Percentiles rank a stretch among this genome's conserved stretches.
These are phyloP conservation scores for Operophtera brumata DNA, from an alignment of 2,888 invertebrate species.

Conservation along the genomic window DNA sequence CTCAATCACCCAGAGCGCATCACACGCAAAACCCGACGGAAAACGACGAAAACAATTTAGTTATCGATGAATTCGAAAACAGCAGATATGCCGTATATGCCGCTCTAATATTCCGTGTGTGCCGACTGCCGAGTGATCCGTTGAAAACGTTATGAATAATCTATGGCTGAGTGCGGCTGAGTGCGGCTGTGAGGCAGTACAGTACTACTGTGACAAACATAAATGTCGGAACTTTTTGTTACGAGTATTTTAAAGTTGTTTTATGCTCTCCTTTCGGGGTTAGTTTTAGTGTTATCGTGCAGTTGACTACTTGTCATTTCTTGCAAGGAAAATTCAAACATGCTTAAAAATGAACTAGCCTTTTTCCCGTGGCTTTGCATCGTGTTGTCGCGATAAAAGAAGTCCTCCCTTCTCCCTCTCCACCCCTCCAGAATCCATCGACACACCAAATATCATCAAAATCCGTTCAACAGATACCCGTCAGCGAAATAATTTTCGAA, in stretches of 20 bases:
- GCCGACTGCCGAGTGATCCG: constrained; percentile 60
- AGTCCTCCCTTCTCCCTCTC: too few relatives aligned
- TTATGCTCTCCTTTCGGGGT: not conserved
- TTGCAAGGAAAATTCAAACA: too few relatives aligned
- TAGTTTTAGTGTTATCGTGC: not conserved
- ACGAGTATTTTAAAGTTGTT: constrained; percentile 1
- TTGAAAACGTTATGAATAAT: constrained; percentile 77
- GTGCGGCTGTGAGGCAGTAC: constrained; percentile 3
- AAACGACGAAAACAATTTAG: constrained; percentile 67
- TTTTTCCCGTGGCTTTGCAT: too few relatives aligned
- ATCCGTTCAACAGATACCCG: too few relatives aligned
- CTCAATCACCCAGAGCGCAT: constrained; percentile 32
- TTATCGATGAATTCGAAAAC: constrained; percentile 71
- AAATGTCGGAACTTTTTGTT: constrained; percentile 11
- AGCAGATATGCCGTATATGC: constrained; percentile 47
- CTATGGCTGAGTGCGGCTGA: constrained; percentile 56
- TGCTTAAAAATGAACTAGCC: too few relatives aligned
- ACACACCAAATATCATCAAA: too few relatives aligned
- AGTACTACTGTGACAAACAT: constrained; percentile 13
- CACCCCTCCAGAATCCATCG: too few relatives aligned
- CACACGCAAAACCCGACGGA: constrained; percentile 34
- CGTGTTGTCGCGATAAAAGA: too few relatives aligned
- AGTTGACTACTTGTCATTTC: not conserved
- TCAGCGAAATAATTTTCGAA: too few relatives aligned
- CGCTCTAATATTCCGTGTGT: constrained; percentile 77